phyloP scores from a whole-genome alignment of 2,888 invertebrate genomes.

The Endotricha flammealis region DNA sequence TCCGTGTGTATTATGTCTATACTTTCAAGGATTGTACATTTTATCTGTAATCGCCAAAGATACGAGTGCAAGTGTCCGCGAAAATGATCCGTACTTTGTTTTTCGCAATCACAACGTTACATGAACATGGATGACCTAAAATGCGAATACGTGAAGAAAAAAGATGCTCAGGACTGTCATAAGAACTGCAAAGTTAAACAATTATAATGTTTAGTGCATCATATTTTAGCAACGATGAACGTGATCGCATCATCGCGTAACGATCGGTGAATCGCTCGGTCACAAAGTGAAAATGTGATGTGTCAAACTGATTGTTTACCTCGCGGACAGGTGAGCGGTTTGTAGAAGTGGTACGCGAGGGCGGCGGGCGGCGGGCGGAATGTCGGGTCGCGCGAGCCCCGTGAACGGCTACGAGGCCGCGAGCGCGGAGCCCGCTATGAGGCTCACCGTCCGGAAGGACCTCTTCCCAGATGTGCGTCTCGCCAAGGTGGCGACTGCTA shows the following conservation, averaged over 20 bases:
- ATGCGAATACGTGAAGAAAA: conserved; percentile 77
- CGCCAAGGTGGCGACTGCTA: conserved; percentile 37
- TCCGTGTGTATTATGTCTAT: conserved; percentile 60
- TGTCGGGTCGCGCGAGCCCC: conserved; percentile 74
- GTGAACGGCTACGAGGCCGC: conserved; percentile 69
- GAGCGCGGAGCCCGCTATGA: conserved; percentile 43
- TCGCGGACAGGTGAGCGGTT: conserved; percentile 76
- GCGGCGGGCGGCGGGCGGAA: conserved; percentile 73
- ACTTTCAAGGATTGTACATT: conserved; percentile 48
- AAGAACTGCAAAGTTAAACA: conserved; percentile 63
- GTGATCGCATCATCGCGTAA: conserved; percentile 50
- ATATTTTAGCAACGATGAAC: conserved; percentile 57
- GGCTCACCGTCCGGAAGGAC: conserved; percentile 73
- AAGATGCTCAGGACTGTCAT: conserved; percentile 70
- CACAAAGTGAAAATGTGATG: conserved; percentile 78
- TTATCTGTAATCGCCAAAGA: conserved; percentile 47
- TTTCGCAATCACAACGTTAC: conserved; percentile 79
- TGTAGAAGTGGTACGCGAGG: conserved; percentile 70
- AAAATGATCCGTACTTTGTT: conserved; percentile 76
- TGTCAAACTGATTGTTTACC: conserved; percentile 79
- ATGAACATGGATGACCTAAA: conserved; percentile 80
- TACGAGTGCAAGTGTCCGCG: conserved; percentile 66
- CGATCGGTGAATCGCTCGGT: conserved; percentile 57
- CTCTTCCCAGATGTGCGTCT: conserved; percentile 62
- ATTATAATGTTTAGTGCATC: conserved; percentile 60